Evolutionary conservation across 1,140 invertebrate species (phyloP).

Genomic region (Lepidurus arcticus): DNA sequence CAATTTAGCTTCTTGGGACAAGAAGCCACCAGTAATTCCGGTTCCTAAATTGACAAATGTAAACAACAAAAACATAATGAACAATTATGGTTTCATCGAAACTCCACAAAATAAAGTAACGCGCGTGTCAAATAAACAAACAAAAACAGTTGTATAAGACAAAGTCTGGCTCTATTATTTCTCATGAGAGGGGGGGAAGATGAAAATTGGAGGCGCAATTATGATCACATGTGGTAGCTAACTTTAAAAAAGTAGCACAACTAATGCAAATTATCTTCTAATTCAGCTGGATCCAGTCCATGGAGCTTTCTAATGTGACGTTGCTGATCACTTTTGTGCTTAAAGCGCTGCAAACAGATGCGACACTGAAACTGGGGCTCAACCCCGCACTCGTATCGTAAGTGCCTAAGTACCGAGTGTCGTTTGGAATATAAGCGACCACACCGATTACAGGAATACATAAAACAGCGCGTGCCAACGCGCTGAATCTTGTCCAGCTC

Average conservation of each 20-base stretch:
- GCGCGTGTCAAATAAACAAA: neutral
- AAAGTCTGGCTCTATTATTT: neutral
- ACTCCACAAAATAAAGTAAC: neutral
- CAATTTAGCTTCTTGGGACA: neutral
- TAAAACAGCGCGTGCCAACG: neutral
- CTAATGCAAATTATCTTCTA: neutral
- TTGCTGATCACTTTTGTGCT: constrained; percentile 52
- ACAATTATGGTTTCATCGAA: neutral
- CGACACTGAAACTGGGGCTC: constrained; percentile 71
- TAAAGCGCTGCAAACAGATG: constrained; percentile 58
- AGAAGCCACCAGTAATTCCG: neutral
- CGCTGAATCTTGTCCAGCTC: neutral
- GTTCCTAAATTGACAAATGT: neutral
- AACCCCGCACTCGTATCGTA: constrained; percentile 80
- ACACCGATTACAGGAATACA: constrained; percentile 52
- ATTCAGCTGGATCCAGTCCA: neutral
- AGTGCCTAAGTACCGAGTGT: constrained; percentile 61
- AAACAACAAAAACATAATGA: neutral
- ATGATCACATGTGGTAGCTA: neutral
- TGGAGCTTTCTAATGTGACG: constrained; percentile 45
- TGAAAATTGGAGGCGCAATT: neutral
- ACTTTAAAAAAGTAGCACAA: neutral
- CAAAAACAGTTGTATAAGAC: neutral
- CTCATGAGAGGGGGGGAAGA: neutral
- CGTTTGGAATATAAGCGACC: constrained; percentile 59